These are phyloP conservation scores for Heliocidaris tuberculata DNA, from an alignment of 35 echinoderm and acorn worm genomes.

Conservation along the genomic window DNA sequence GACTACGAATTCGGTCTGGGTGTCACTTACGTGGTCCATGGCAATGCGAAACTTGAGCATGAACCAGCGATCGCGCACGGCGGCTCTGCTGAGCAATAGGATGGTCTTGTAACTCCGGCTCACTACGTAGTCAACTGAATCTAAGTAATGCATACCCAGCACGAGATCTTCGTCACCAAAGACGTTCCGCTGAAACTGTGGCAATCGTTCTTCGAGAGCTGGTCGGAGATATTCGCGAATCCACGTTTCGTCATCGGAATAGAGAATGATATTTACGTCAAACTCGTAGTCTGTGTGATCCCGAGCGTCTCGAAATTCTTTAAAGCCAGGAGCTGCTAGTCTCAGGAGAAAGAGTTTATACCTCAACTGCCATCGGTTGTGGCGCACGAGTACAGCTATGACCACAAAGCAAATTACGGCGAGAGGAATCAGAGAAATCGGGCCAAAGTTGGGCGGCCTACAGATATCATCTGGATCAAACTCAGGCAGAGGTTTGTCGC, in stretches of 20 bases:
- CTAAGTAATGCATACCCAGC: too few species aligned
- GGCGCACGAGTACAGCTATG: neutral
- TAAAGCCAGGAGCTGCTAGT: neutral
- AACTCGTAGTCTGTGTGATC: neutral
- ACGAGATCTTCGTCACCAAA: too few species aligned
- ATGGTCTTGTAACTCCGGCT: too few species aligned
- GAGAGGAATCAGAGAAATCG: neutral
- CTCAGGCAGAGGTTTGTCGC: neutral
- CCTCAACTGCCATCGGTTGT: neutral
- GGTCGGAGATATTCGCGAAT: neutral
- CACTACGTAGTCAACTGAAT: too few species aligned
- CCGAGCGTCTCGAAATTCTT: neutral
- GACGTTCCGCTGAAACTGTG: too few species aligned
- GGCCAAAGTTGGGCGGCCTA: neutral
- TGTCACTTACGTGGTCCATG: too few species aligned
- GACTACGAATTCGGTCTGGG: neutral
- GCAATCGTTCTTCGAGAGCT: too few species aligned
- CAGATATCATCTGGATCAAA: neutral
- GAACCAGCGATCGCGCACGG: too few species aligned
- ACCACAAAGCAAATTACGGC: neutral
- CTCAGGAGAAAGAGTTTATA: neutral
- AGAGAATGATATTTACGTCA: neutral
- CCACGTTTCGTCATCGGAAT: neutral
- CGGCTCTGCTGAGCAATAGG: too few species aligned
- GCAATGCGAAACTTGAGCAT: too few species aligned